A percentile compares a stretch with the other conserved stretches of the same genome.
Conservation (phyloP, 2,888 invertebrate species). For the Dryadula phaetusa region DNA sequence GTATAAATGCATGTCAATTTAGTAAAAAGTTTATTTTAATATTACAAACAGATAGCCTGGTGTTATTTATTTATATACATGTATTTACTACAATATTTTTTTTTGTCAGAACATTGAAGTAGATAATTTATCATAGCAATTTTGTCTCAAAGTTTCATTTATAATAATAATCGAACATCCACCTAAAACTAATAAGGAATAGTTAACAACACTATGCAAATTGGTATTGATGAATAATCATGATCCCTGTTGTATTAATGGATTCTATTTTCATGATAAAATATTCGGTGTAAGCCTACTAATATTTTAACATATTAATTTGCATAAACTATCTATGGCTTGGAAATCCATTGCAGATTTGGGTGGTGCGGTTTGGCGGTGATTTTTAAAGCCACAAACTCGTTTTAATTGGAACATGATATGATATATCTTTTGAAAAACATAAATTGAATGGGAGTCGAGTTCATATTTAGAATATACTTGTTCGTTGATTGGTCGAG, state of each 20-base stretch:
- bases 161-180: not conserved
- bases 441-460: not conserved
- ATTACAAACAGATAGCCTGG: no score
- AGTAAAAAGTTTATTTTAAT: no score
- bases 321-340: constrained; percentile 11
- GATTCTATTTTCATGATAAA: constrained; percentile 29
- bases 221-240: constrained; percentile 28
- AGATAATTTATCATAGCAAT: no score
- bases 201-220: constrained; percentile 28
- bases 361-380: not conserved
- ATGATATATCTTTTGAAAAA: not conserved
- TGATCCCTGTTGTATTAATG: constrained; percentile 29
- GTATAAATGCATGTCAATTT: no score
- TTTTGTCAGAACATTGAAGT: no score
- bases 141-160: no score
- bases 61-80: no score
- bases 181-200: constrained; percentile 12
- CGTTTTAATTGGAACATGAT: not conserved
- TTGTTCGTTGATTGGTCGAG: no score
- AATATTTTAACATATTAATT: constrained; percentile 14
- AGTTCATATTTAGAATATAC: no score
- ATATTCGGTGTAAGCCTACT: constrained; percentile 20
- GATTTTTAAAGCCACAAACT: not conserved
- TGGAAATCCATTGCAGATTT: constrained; percentile 1
- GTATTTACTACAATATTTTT: no score